Evolutionary conservation across 2,888 invertebrate genomes (phyloP).

Genomic region (Ophraella communa): DNA sequence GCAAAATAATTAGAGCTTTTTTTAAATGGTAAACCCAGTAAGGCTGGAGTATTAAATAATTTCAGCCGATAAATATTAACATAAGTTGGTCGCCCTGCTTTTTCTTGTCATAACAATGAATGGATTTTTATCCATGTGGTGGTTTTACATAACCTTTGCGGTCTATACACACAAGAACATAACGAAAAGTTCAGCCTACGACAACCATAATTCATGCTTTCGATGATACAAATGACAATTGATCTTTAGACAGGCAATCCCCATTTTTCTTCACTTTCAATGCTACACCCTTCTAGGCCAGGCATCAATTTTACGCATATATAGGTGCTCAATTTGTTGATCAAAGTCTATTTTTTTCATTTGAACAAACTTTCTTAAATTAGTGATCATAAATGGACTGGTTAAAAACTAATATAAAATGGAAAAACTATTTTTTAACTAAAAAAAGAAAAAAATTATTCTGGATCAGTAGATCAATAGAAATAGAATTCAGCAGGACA

Average conservation of each 20-base stretch:
- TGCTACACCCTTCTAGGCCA: constrained; percentile 3
- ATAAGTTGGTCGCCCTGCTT: not conserved
- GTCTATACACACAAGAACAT: not conserved
- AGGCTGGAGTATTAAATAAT: not conserved
- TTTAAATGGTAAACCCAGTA: too few relatives aligned
- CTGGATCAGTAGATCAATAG: too few relatives aligned
- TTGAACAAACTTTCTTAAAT: too few relatives aligned
- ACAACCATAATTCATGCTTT: not conserved
- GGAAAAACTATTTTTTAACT: too few relatives aligned
- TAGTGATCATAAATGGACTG: too few relatives aligned
- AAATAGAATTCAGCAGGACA: too few relatives aligned
- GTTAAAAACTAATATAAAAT: too few relatives aligned
- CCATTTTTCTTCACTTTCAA: not conserved
- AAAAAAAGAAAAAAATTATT: too few relatives aligned
- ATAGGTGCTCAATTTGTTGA: too few relatives aligned
- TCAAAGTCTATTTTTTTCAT: too few relatives aligned
- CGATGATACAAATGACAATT: not conserved
- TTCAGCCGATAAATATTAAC: not conserved
- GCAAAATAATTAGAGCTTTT: too few relatives aligned
- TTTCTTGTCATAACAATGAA: not conserved
- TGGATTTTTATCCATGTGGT: not conserved
- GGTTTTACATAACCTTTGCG: not conserved
- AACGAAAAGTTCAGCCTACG: not conserved
- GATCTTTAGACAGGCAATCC: not conserved
- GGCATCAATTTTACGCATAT: too few relatives aligned